Base-by-base conservation (phyloP, 2,888 invertebrate species). In the Scaeva pyrastri region DNA sequence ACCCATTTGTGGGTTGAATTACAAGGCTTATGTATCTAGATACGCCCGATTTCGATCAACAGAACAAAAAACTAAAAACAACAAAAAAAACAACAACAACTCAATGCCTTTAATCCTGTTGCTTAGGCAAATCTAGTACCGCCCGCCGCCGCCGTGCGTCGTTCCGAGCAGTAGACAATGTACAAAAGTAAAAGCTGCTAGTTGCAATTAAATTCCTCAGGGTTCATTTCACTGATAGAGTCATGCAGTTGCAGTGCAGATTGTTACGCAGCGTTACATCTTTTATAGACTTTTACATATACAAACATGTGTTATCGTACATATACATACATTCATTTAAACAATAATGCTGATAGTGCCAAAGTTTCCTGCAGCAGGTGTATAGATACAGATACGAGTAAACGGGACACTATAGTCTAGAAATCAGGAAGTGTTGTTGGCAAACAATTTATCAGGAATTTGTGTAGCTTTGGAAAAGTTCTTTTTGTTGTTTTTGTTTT, bases 141-240 rank as follows among this genome's bases (percentile, higher is more conserved):
- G n/a, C n/a, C n/a, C n/a, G n/a, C n/a, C n/a, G n/a, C n/a, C n/a
- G n/a, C n/a, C n/a, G n/a, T n/a, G n/a, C n/a, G n/a, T n/a, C n/a
- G n/a, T n/a, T n/a, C n/a, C 3, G 2, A n/a, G n/a, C n/a, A 23
- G 43, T n/a, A 14, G 10, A 48, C 4, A n/a, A n/a, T 8, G 68
- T 52, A 62, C 60, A 55, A 75, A 75, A 71, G 45, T 16, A 75
- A 56, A 41, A 62, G 36, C 64, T 23, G 78, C 70, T 74, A 84
- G 74, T 74, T 79, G 50, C 70, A 70, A 79, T 74, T 70, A 79
- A 45, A 79, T 79, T 84, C 70, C 83, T 77, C n/a, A 52, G 82
- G 72, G 50, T 68, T 66, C 39, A 73, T 68, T 77, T 72, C 11
- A 56, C 16, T 11, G 16, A 55, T 10, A 10, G 11, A 31, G 31